phyloP scores from a whole-genome alignment of 2,797 vertebrate species.

The Gastrophryne carolinensis region DNA sequence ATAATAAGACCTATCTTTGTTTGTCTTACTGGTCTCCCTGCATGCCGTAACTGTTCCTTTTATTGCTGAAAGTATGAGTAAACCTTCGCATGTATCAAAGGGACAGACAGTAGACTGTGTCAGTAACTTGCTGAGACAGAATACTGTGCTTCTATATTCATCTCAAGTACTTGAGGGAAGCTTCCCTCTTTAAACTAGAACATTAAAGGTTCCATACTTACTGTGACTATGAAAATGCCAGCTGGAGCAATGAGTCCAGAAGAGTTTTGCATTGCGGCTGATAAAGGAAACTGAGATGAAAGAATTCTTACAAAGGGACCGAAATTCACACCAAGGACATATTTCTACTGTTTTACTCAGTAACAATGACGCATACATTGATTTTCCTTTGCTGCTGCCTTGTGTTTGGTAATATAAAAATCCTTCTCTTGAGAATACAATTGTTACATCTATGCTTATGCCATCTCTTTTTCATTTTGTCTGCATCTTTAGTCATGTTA shows the following conservation, averaged over 20 bases:
- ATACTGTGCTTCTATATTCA: slow-evolving; percentile 55
- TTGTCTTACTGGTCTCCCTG: slow-evolving; percentile 53
- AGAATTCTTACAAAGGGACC: neutral
- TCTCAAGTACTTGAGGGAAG: slow-evolving; percentile 54
- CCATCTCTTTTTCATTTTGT: neutral
- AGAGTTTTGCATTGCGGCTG: slow-evolving; percentile 46
- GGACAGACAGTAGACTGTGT: slow-evolving; percentile 28
- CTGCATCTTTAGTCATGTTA: neutral
- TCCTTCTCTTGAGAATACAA: neutral
- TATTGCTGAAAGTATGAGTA: slow-evolving; percentile 43
- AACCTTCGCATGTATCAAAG: slow-evolving; percentile 51
- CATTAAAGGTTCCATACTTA: slow-evolving; percentile 54
- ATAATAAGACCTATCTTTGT: slow-evolving; percentile 62
- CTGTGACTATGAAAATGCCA: slow-evolving; percentile 52
- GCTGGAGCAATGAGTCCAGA: slow-evolving; percentile 43
- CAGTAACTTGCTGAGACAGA: slow-evolving; percentile 54
- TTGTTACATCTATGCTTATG: neutral
- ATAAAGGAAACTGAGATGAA: slow-evolving; percentile 37
- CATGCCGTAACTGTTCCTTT: slow-evolving; percentile 48
- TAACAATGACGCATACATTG: neutral
- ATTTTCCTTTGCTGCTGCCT: neutral
- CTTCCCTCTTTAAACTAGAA: slow-evolving; percentile 59
- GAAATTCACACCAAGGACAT: neutral
- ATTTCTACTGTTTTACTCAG: slow-evolving; percentile 1
- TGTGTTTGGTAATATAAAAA: neutral